phyloP scores from a whole-genome alignment of 2,113 vertebrate genomes.

The Oceanodroma tethys region DNA sequence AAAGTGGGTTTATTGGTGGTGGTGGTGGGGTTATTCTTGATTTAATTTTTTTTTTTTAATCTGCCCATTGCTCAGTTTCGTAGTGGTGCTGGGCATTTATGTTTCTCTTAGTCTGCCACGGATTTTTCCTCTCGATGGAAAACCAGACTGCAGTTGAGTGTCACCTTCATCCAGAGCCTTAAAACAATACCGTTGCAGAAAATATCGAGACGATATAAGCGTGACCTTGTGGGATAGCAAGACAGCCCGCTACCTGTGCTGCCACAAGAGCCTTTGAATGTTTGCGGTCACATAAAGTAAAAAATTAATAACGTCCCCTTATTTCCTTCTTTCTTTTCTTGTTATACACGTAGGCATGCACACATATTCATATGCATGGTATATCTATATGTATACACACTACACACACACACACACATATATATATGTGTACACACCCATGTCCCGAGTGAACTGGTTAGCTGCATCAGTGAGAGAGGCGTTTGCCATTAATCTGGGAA shows the following conservation, averaged over 20 bases:
- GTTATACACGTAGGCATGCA: no score
- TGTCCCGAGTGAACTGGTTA: constrained; percentile 1
- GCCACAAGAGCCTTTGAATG: neutral
- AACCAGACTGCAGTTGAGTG: neutral
- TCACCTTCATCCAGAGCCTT: neutral
- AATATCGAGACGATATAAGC: neutral
- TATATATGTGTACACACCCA: neutral
- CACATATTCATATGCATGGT: neutral
- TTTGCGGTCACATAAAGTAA: neutral
- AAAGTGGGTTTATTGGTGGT: neutral
- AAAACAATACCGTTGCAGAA: neutral
- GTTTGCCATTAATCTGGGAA: constrained; percentile 83
- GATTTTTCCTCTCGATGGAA: neutral
- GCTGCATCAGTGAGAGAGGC: constrained; percentile 36
- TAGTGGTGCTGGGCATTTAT: neutral
- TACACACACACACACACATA: no score
- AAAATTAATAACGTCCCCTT: neutral
- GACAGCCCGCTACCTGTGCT: neutral
- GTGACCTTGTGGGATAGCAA: neutral
- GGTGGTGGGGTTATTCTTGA: neutral
- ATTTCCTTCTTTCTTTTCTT: neutral
- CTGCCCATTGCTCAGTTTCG: neutral
- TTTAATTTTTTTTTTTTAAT: neutral
- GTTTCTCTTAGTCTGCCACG: neutral
- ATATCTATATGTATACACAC: neutral